Conservation (phyloP, 2,888 invertebrate genomes). For the Apotomis turbidana region DNA sequence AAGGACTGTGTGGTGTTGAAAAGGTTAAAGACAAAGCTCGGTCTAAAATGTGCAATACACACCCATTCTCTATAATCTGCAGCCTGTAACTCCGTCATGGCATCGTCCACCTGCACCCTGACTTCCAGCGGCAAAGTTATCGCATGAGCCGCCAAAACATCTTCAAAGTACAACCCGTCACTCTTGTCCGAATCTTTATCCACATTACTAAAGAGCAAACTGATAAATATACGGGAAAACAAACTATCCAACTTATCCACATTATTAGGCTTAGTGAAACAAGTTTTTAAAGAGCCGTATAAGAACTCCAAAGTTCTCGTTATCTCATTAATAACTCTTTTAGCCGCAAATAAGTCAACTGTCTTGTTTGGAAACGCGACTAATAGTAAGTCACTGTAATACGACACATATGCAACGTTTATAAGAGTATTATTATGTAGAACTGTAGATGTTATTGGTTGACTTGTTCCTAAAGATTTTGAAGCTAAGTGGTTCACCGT, state of each 20-base stretch:
- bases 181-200: constrained; percentile 45
- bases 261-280: constrained; percentile 79
- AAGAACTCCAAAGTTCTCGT: constrained; percentile 83
- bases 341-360: constrained; percentile 77
- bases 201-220: constrained; percentile 62
- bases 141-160: constrained; percentile 85
- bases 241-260: constrained; percentile 86
- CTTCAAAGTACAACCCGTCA: constrained; percentile 80
- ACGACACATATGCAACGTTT: constrained; percentile 87
- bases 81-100: constrained; percentile 94
- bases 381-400: constrained; percentile 86
- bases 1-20: too few species aligned
- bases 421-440: constrained; percentile 84
- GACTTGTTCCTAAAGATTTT: constrained; percentile 86
- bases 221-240: constrained; percentile 84
- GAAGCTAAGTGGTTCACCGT: constrained; percentile 92
- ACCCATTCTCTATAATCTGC: constrained; percentile 96
- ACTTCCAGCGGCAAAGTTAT: constrained; percentile 90
- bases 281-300: constrained; percentile 80
- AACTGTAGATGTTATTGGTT: constrained; percentile 86
- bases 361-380: constrained; percentile 87
- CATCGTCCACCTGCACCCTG: constrained; percentile 92
- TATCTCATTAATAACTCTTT: constrained; percentile 74
- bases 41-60: constrained; percentile 48
- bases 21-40: too few species aligned